These are phyloP conservation scores for Tenebrio molitor DNA, from an alignment of 1,140 invertebrate species.

Conservation along the genomic window DNA sequence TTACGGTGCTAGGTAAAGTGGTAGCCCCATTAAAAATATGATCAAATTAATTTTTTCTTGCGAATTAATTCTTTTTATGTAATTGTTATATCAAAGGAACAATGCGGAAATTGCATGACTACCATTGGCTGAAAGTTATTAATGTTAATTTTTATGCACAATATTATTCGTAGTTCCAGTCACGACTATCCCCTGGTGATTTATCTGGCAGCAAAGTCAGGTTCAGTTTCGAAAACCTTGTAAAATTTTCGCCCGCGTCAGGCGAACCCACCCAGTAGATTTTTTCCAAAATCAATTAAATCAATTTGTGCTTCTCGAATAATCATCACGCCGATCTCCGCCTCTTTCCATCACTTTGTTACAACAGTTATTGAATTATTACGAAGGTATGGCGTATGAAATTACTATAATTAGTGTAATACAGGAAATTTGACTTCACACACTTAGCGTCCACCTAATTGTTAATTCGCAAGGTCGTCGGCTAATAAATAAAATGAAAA, in stretches of 20 bases:
- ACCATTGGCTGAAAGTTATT: neutral
- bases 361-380: neutral
- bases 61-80: conserved; percentile 20
- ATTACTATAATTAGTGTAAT: conserved; percentile 28
- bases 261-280: neutral
- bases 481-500: conserved; percentile 7
- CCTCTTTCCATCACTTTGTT: conserved; percentile 12
- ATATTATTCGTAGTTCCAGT: conserved; percentile 9
- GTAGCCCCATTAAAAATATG: neutral
- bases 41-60: no score
- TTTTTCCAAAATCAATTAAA: conserved; percentile 6
- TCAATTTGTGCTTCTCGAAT: neutral
- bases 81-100: neutral
- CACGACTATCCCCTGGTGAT: conserved; percentile 24
- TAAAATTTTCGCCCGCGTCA: conserved; percentile 1
- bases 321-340: neutral
- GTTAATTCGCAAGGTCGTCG: conserved; percentile 31
- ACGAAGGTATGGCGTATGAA: conserved; percentile 5
- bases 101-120: conserved; percentile 31
- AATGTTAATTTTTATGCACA: conserved; percentile 26
- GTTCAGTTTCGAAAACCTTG: conserved; percentile 1
- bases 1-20: neutral
- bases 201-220: neutral
- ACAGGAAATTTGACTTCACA: conserved; percentile 23
- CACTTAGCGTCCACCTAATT: conserved; percentile 20